These are phyloP conservation scores for Trialeurodes vaporariorum DNA, from an alignment of 1,140 invertebrate genomes.

Conservation along the genomic window DNA sequence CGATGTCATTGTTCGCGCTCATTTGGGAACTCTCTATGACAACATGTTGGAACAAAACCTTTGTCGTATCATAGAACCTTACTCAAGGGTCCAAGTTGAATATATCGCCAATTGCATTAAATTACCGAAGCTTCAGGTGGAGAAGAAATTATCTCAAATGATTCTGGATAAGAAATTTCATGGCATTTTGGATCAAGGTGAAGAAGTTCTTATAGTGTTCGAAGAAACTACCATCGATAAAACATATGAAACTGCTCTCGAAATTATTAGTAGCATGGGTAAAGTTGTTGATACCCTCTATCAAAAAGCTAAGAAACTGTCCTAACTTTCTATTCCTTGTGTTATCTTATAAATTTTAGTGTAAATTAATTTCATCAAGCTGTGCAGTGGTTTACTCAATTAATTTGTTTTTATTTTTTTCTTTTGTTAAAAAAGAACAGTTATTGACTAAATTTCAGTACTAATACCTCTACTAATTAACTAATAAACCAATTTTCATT, in stretches of 20 bases:
- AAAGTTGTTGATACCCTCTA: constrained; percentile 98
- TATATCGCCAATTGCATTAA: constrained; percentile 70
- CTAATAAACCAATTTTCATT: too few species aligned
- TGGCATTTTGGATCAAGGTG: constrained; percentile 95
- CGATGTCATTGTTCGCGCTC: constrained; percentile 91
- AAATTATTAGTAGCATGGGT: constrained; percentile 96
- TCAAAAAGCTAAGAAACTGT: constrained; percentile 96
- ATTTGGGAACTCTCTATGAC: constrained; percentile 93
- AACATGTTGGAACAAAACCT: constrained; percentile 99
- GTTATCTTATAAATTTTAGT: background rate
- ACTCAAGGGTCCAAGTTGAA: constrained; percentile 86
- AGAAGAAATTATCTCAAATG: constrained; percentile 99
- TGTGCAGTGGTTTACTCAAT: too few species aligned
- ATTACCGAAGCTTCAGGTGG: constrained; percentile 78
- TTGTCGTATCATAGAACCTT: constrained; percentile 96
- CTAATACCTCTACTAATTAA: too few species aligned
- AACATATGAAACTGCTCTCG: constrained; percentile 92
- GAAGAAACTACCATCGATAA: constrained; percentile 90
- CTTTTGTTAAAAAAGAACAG: too few species aligned
- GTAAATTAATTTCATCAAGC: background rate
- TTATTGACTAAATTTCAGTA: too few species aligned
- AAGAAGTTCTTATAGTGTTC: constrained; percentile 93
- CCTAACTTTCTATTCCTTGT: constrained; percentile 43
- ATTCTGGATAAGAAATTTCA: constrained; percentile 96
- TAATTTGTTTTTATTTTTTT: too few species aligned